phyloP scores from a whole-genome alignment of 1,140 invertebrate species.

The Marisa cornuarietis region DNA sequence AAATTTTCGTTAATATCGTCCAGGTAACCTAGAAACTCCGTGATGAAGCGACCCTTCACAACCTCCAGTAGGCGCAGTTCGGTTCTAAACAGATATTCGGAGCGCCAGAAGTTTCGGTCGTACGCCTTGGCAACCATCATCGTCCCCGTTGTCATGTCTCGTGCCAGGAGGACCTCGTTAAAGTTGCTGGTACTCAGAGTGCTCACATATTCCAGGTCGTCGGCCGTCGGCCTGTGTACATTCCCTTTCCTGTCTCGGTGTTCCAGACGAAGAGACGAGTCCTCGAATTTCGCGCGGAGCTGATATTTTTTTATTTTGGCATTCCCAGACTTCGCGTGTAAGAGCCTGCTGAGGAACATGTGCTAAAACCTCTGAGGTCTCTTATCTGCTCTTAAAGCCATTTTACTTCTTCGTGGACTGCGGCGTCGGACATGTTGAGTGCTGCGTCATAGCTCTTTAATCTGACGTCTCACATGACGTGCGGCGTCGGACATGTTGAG shows the following conservation, averaged over 20 bases:
- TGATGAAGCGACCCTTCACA: background rate
- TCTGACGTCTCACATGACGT: too few relatives aligned
- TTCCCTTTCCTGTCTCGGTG: background rate
- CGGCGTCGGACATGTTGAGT: too few relatives aligned
- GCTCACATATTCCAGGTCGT: background rate
- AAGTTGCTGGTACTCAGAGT: background rate
- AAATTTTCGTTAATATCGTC: slow-evolving; percentile 11
- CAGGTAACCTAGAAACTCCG: background rate
- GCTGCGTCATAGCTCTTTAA: too few relatives aligned
- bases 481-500: too few relatives aligned
- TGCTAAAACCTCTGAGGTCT: background rate
- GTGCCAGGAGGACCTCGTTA: background rate
- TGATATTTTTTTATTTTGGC: background rate
- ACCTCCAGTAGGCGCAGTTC: background rate
- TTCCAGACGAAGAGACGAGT: background rate
- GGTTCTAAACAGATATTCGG: slow-evolving; percentile 11
- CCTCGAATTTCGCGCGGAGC: background rate
- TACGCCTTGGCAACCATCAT: slow-evolving; percentile 5
- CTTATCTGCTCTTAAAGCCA: background rate
- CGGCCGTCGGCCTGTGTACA: background rate
- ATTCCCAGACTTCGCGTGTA: background rate
- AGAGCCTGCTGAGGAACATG: background rate
- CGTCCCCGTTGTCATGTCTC: background rate
- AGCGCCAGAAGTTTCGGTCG: background rate
- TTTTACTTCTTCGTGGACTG: background rate